Conservation (phyloP, 2,113 vertebrate species). For the Camelus dromedarius region DNA sequence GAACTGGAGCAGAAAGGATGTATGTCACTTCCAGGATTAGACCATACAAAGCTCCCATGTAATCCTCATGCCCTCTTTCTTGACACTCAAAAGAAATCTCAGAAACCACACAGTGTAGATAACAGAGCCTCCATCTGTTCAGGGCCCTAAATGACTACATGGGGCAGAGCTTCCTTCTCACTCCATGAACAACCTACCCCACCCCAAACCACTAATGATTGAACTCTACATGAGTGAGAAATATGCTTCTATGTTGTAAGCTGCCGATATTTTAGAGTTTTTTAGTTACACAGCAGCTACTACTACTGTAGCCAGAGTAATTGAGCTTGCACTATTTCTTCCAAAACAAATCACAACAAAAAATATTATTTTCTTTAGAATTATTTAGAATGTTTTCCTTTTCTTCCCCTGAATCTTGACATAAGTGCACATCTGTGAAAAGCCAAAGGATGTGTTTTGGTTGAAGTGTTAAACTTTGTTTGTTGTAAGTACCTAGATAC, state of each 20-base stretch:
- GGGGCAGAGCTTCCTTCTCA: neutral
- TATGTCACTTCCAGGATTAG: neutral
- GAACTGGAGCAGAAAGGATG: too few relatives aligned
- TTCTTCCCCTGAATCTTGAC: neutral
- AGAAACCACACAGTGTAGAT: neutral
- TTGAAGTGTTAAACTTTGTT: neutral
- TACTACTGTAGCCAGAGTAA: neutral
- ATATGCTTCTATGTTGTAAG: neutral
- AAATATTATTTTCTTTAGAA: conserved; percentile 7
- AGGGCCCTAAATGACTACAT: neutral
- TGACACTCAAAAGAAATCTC: neutral
- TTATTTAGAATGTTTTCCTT: neutral
- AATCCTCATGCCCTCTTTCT: neutral
- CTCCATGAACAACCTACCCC: neutral
- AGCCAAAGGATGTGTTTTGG: neutral
- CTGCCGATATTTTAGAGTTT: neutral
- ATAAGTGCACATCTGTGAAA: neutral
- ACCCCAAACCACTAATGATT: neutral
- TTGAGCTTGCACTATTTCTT: neutral
- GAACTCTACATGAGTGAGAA: neutral
- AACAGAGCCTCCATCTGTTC: neutral
- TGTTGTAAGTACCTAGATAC: neutral
- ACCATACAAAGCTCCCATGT: neutral
- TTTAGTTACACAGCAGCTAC: neutral
- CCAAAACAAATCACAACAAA: neutral